Percentiles rank a stretch among this genome's conserved stretches.
Conservation (phyloP, 2,797 vertebrate species). For the Phyllotis vaccarum region DNA sequence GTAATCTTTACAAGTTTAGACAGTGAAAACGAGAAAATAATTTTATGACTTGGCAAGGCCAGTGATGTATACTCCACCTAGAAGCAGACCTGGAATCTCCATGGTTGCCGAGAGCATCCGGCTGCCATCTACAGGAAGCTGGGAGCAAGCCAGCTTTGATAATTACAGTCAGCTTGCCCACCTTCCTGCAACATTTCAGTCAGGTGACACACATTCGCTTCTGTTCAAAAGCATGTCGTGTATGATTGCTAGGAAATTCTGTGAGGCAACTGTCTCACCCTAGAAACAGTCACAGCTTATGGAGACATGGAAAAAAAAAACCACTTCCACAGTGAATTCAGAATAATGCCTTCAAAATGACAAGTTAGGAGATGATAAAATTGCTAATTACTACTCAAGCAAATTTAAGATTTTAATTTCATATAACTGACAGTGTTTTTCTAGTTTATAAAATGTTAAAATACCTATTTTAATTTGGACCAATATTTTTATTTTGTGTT, state of each 20-base stretch:
- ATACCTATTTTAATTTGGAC: not conserved
- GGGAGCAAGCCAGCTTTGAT: constrained; percentile 38
- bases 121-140: constrained; percentile 53
- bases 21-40: constrained; percentile 54
- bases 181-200: constrained; percentile 13
- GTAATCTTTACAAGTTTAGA: constrained; percentile 66
- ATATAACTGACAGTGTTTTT: not conserved
- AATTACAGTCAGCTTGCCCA: constrained; percentile 61
- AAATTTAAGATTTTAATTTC: constrained; percentile 58
- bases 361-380: constrained; percentile 51
- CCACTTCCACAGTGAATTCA: constrained; percentile 37
- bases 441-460: constrained; percentile 48
- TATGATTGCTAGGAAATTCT: constrained; percentile 39
- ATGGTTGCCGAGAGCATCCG: constrained; percentile 63
- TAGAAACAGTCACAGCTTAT: constrained; percentile 41
- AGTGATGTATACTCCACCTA: constrained; percentile 52
- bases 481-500: constrained; percentile 38
- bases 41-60: constrained; percentile 63
- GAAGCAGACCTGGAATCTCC: constrained; percentile 50
- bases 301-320: constrained; percentile 31
- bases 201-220: constrained; percentile 38
- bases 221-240: constrained; percentile 6
- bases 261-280: not conserved
- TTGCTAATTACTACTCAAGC: not conserved
- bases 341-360: constrained; percentile 29